phyloP scores from a whole-genome alignment of 2,113 vertebrate genomes.

The Phylloscopus trochiloides region DNA sequence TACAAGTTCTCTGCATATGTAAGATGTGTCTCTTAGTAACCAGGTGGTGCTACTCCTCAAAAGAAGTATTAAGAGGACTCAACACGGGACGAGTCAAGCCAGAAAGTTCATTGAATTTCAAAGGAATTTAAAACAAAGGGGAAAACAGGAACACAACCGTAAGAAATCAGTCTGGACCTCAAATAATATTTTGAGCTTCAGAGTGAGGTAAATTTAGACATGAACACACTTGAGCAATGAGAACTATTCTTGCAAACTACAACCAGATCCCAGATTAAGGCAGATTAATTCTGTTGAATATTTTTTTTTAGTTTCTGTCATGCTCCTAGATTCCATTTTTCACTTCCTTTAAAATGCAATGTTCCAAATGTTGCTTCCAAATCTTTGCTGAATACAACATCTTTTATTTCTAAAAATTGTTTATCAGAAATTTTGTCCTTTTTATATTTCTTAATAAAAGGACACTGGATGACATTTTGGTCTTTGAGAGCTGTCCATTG shows the following conservation, averaged over 20 bases:
- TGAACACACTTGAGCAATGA: neutral
- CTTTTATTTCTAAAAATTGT: neutral
- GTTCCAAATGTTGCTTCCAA: neutral
- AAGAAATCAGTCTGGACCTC: neutral
- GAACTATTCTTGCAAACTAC: neutral
- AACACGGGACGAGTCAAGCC: accelerated
- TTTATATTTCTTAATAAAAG: neutral
- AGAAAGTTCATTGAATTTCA: neutral
- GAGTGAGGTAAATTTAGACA: neutral
- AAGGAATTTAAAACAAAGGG: neutral
- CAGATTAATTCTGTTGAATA: neutral
- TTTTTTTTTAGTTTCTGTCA: neutral
- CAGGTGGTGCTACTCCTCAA: neutral
- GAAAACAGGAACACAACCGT: neutral
- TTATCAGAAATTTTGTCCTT: neutral
- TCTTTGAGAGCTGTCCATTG: neutral
- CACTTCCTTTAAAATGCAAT: accelerated
- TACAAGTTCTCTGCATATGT: neutral
- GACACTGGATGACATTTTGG: neutral
- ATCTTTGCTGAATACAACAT: neutral
- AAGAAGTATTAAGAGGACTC: neutral
- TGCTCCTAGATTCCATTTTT: neutral
- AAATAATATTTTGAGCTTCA: neutral
- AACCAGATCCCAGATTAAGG: neutral
- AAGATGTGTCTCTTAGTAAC: neutral